Conservation (phyloP, 2,113 vertebrate species). For the Ammospiza nelsoni region DNA sequence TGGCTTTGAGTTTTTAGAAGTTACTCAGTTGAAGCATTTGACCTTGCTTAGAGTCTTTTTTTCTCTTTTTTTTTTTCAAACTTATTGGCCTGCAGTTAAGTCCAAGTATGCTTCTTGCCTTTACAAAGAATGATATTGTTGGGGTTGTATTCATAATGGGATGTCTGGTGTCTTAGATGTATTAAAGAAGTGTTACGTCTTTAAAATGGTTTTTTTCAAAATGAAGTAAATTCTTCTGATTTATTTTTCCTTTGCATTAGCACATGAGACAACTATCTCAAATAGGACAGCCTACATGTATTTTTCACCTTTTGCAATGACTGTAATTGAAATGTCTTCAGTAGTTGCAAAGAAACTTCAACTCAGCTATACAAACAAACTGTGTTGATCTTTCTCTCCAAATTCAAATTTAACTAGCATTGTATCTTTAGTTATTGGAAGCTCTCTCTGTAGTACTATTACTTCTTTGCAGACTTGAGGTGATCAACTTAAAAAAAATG, state of each 20-base stretch:
- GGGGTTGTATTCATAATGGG: neutral
- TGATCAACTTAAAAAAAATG: neutral
- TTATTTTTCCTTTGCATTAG: neutral
- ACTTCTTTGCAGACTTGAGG: neutral
- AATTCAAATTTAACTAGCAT: neutral
- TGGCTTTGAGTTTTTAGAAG: constrained; percentile 17
- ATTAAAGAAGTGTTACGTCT: neutral
- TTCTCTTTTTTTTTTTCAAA: neutral
- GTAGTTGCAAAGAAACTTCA: neutral
- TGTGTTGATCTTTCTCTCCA: neutral
- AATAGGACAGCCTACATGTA: neutral
- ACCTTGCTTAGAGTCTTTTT: neutral
- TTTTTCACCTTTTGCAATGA: neutral
- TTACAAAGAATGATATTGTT: neutral
- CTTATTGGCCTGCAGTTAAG: neutral
- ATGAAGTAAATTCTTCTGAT: neutral
- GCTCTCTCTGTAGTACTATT: neutral
- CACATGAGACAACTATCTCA: neutral
- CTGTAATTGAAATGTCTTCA: neutral
- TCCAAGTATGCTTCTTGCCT: neutral
- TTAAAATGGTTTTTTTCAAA: neutral
- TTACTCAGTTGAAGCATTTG: constrained; percentile 7
- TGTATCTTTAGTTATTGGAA: neutral
- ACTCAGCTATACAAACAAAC: neutral
- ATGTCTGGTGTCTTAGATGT: neutral